These are phyloP conservation scores for Trachymyrmex cornetzi DNA, from an alignment of 1,140 invertebrate genomes.

Conservation along the genomic window DNA sequence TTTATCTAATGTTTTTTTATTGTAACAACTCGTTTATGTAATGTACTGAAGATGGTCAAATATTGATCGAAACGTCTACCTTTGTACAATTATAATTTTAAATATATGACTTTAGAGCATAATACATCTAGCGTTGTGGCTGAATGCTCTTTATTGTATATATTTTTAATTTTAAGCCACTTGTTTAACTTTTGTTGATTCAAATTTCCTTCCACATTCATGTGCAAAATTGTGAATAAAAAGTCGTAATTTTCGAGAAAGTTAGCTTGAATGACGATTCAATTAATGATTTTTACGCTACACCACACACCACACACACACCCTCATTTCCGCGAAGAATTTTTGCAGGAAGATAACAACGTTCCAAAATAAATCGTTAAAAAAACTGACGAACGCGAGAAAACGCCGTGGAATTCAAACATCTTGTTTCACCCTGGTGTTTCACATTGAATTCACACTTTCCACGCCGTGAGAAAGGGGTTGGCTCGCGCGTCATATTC, in stretches of 20 bases:
- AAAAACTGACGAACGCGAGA: conserved; percentile 55
- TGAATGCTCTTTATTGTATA: no score
- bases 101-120: no score
- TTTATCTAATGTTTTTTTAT: no score
- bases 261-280: neutral
- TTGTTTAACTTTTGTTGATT: no score
- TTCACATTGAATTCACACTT: conserved; percentile 79
- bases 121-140: no score
- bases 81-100: no score
- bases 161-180: no score
- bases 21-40: no score
- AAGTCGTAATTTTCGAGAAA: neutral
- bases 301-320: no score
- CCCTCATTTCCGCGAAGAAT: neutral
- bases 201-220: neutral
- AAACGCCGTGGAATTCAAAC: neutral
- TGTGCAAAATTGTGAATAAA: neutral
- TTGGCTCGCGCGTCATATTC: conserved; percentile 72
- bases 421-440: conserved; percentile 32
- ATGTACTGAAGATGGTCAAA: no score
- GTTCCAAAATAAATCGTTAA: conserved; percentile 50
- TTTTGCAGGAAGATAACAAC: conserved; percentile 21
- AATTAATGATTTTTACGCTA: neutral
- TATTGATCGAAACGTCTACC: no score
- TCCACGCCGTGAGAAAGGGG: conserved; percentile 77